Evolutionary conservation across 2,113 vertebrate genomes (phyloP).

Genomic region (Silurus meridionalis): DNA sequence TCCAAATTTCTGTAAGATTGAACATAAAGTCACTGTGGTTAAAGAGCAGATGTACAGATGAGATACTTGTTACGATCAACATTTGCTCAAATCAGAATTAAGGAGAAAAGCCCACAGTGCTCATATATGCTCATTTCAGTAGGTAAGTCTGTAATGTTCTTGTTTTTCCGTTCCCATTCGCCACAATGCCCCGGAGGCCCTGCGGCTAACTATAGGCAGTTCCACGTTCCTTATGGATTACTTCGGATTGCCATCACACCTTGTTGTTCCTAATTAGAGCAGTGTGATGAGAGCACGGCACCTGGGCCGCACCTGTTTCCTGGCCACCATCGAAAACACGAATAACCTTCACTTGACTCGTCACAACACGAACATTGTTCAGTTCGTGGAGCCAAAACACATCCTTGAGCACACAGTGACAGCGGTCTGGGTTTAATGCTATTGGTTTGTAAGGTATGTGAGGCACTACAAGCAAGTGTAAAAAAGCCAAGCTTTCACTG

Average conservation of each 20-base stretch:
- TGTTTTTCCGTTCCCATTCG: not conserved
- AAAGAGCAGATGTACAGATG: not conserved
- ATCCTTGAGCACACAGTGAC: not conserved
- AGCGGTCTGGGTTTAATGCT: not conserved
- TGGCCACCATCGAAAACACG: slow-evolving; percentile 10
- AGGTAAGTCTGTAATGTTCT: not conserved
- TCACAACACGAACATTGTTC: not conserved
- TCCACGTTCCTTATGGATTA: slow-evolving; percentile 7
- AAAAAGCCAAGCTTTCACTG: not conserved
- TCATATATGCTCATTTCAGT: not conserved
- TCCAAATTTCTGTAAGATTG: too few species aligned
- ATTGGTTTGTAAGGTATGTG: not conserved
- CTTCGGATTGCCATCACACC: not conserved
- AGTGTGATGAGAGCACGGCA: not conserved
- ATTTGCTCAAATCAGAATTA: not conserved
- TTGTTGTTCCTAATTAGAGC: slow-evolving; percentile 7
- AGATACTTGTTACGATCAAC: not conserved
- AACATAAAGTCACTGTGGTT: not conserved
- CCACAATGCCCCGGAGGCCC: not conserved
- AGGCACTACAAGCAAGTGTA: not conserved
- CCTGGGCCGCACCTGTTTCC: slow-evolving; percentile 3
- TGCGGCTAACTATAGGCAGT: not conserved
- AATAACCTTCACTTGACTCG: slow-evolving; percentile 15
- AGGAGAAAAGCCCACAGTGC: not conserved
- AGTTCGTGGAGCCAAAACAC: slow-evolving; percentile 3